Evolutionary conservation across 1,140 invertebrate genomes (phyloP).

Genomic region (Leptestheria dahalacensis): DNA sequence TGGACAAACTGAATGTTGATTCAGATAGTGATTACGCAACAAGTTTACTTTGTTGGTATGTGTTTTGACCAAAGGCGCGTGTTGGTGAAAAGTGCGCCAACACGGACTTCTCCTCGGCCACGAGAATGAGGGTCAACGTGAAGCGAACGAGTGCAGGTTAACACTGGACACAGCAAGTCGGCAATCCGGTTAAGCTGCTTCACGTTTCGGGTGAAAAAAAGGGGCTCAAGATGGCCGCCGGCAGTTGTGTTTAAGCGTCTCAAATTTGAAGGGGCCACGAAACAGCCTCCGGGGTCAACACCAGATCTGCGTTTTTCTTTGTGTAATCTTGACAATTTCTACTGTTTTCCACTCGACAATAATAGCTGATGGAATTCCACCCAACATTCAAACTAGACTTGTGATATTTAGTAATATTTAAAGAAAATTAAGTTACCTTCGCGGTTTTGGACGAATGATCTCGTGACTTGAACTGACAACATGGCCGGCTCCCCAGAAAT

Average conservation of each 20-base stretch:
- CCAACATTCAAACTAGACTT: too few species aligned
- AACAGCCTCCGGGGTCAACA: neutral
- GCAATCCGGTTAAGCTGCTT: neutral
- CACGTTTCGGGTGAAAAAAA: neutral
- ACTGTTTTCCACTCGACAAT: too few species aligned
- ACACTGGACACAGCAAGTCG: neutral
- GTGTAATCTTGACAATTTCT: too few species aligned
- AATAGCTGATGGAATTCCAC: too few species aligned
- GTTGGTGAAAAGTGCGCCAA: too few species aligned
- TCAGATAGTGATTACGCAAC: too few species aligned
- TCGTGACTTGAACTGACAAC: constrained; percentile 61
- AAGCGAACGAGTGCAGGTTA: neutral
- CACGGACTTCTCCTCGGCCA: too few species aligned
- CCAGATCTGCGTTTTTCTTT: too few species aligned
- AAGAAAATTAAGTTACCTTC: constrained; percentile 51
- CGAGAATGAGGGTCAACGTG: neutral
- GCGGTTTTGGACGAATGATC: constrained; percentile 68
- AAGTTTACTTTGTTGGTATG: too few species aligned
- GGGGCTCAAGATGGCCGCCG: neutral
- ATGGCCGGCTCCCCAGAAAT: constrained; percentile 43
- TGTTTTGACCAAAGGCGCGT: too few species aligned
- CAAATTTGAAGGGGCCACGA: neutral
- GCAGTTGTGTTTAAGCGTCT: neutral
- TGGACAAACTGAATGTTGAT: too few species aligned
- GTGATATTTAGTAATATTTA: too few species aligned